Base-by-base conservation (phyloP, 1,140 invertebrate species). In the Choristoneura fumiferana region DNA sequence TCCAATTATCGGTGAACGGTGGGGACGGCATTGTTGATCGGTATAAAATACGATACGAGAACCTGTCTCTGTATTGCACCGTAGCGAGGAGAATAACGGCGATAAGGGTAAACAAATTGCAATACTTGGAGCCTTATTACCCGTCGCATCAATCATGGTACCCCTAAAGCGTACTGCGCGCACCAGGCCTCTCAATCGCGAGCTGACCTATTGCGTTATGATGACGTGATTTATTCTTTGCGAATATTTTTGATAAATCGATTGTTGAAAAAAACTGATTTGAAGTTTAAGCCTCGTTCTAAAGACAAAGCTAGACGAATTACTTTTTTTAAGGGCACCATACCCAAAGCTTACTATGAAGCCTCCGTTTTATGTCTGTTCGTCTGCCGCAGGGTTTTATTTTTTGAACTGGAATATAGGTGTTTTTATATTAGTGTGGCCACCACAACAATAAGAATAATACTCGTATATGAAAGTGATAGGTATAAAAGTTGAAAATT, bases 81-180 rank as follows among this genome's bases (percentile, higher is more conserved):
- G 63, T 70, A 62, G 35, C 29, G 12, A 40, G 66, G 70, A 76
- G 76, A 73, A 76, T 80, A 76, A 73, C 73, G 73, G 71, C 77
- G 80, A 82, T 81, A 75, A 84, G 83, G 77, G 81, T 80, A 88
- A 88, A 86, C 83, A 88, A 88, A 88, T 88, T 86, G 85, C 76
- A 78, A 84, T 81, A 81, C 78, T 84, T 82, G 79, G 75, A 66
- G 69, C 73, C 76, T 84, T 87, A 87, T 88, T 85, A 85, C 76
- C 74, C 73, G 81, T 85, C 85, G 79, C 82, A 88, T 88, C 82
- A 79, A 86, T 88, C 85, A 85, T 84, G 74, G 71, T 73, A 73
- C 81, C 80, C 81, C 70, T 73, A 59, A 67, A 75, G 78, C 75
- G 68, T 78, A 71, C 71, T 71, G 71, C 78, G 78, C 77, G 74